A percentile compares a stretch with the other conserved stretches of the same genome.
phyloP scores from a whole-genome alignment of 2,113 vertebrate species.

The Vidua chalybeata region DNA sequence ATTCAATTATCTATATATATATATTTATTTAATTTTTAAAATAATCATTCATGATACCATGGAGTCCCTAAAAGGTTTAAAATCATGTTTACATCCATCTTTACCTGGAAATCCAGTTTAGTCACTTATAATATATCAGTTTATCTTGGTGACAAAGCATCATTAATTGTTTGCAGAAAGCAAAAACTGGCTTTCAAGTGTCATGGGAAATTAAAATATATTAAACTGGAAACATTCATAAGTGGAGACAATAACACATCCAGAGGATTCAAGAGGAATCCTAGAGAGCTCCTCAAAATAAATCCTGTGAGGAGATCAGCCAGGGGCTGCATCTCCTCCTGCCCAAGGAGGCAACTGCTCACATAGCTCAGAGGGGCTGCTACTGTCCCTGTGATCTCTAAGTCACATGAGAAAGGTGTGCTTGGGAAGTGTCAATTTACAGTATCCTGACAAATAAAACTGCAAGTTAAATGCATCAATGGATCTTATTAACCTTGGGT shows the following conservation, averaged over 20 bases:
- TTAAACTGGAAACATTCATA: background rate
- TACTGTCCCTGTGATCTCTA: background rate
- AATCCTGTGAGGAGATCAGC: background rate
- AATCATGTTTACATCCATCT: background rate
- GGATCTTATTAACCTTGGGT: background rate
- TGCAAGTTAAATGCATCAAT: background rate
- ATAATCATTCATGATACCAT: background rate
- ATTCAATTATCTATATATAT: background rate
- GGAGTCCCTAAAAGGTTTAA: background rate
- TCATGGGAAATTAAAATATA: background rate
- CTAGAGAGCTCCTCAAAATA: background rate
- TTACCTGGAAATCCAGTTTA: background rate
- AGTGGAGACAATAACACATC: background rate
- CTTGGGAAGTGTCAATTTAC: rapidly evolving
- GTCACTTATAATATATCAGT: background rate
- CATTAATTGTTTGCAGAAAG: background rate
- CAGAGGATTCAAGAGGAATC: background rate
- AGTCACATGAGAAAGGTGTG: background rate
- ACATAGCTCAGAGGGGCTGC: background rate
- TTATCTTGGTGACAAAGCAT: background rate
- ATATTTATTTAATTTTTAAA: background rate
- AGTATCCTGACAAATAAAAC: background rate
- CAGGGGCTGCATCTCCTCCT: background rate
- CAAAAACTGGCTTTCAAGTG: background rate
- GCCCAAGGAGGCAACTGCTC: background rate